Conservation (phyloP, 2,888 invertebrate species). For the Diplolepis rosae region DNA sequence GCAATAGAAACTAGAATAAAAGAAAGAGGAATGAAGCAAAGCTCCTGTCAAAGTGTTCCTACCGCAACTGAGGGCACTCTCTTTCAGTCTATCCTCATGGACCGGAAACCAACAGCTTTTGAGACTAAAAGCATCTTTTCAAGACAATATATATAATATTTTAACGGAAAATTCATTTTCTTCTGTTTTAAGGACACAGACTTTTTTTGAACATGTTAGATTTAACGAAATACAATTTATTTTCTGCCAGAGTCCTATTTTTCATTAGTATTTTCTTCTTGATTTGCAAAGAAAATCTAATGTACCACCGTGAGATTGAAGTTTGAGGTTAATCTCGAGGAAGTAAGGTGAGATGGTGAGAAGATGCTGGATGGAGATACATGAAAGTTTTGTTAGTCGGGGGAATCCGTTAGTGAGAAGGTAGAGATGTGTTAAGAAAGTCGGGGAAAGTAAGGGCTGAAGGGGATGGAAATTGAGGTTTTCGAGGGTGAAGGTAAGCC, state of each 20-base stretch:
- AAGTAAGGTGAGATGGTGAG: neutral
- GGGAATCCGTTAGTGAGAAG: neutral
- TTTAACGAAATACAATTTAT: too few species aligned
- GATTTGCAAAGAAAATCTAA: too few species aligned
- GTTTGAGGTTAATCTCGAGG: neutral
- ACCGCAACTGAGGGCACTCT: neutral
- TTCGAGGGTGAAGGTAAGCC: slow-evolving; percentile 41
- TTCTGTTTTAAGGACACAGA: too few species aligned
- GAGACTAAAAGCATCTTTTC: neutral
- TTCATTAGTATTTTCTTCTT: too few species aligned
- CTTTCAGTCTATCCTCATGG: neutral
- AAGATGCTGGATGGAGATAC: neutral
- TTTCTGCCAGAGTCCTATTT: too few species aligned
- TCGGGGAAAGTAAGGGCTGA: slow-evolving; percentile 5
- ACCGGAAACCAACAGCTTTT: neutral
- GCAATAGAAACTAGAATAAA: too few species aligned
- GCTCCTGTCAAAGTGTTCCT: neutral
- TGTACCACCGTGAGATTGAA: too few species aligned
- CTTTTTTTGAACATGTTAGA: too few species aligned
- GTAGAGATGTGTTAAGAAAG: slow-evolving; percentile 9
- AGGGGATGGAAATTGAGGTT: slow-evolving; percentile 26
- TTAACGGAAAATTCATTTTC: too few species aligned
- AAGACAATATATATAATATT: too few species aligned
- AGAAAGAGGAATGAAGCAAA: slow-evolving; percentile 40
- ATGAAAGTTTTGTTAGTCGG: neutral